Evolutionary conservation across 2,113 vertebrate species (phyloP).

Genomic region (Poeciliopsis retropinna): DNA sequence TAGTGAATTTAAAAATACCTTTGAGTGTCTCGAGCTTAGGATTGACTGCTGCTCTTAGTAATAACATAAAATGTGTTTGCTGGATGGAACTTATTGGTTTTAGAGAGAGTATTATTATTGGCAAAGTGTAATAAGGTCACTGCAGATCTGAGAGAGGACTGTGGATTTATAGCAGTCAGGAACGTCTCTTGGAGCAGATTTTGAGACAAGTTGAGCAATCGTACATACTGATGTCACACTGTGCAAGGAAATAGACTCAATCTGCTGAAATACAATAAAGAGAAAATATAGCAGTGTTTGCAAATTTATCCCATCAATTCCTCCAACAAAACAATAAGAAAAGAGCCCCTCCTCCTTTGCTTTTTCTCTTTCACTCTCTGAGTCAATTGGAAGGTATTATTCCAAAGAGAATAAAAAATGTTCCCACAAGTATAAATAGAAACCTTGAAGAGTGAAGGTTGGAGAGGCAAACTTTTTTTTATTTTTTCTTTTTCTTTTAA

Average conservation of each 20-base stretch:
- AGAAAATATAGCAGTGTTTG: no score
- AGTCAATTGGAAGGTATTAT: conserved; percentile 58
- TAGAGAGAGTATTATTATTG: neutral
- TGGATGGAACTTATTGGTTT: no score
- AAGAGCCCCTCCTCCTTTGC: conserved; percentile 41
- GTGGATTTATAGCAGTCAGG: no score
- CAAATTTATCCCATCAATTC: conserved; percentile 29
- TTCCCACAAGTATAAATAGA: conserved; percentile 70
- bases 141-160: neutral
- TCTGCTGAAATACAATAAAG: no score
- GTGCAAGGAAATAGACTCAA: no score
- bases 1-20: neutral
- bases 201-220: no score
- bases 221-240: no score
- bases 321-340: conserved; percentile 58
- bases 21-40: neutral
- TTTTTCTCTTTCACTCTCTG: conserved; percentile 46
- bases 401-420: conserved; percentile 54
- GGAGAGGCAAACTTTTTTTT: conserved; percentile 51
- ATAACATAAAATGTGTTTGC: no score
- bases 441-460: conserved; percentile 64
- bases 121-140: neutral
- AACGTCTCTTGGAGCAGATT: no score
- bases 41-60: neutral
- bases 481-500: conserved; percentile 57